Base-by-base conservation (phyloP, 2,797 vertebrate genomes). In the Labroides dimidiatus region DNA sequence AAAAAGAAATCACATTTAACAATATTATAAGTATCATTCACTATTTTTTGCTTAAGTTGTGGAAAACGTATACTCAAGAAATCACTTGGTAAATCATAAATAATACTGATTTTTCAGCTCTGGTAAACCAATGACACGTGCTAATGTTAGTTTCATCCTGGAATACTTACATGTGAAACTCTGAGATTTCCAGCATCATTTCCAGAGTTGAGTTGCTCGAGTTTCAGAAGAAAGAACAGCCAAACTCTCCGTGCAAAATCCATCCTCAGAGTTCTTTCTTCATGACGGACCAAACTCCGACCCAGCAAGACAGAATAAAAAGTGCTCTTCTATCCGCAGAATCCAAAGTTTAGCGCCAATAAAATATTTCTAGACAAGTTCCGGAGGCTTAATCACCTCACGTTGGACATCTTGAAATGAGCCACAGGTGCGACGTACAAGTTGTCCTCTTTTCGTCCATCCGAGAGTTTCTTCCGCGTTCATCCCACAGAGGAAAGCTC, bases 111-210 rank as follows among this genome's bases (percentile, higher is more conserved):
- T 33, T 33, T 33, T 33, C 30, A 33, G 8, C 30, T 33, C 30
- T 33, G 30, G 8, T 33, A 33, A 33, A 33, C 30, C 5, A 6
- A 4, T 33, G 27, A 27, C 27, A 6, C 27, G 30, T 33, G 30
- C 8, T 6, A 27, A 27, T 27, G 1, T 33, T 33, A 33, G 3
- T 39, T 39, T 4, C 37, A 39, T 39, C 37, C 2, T 4, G 12
- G 13, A 24, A 49, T 87, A 93, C 93, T 93, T 82, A 93, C 93
- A 80, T 87, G 59, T 87, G 87, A 92, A 94, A 93, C 85, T 91
- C 86, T 82, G 78, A 88, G 73, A 82, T 90, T 88, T 63, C 88
- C 71, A 79, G 87, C 91, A 77, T 87, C n/a, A 65, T 87, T 88
- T 92, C 84, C 86, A 84, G 75, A 83, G 78, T 88, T 71, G 54